phyloP scores from a whole-genome alignment of 2,797 vertebrate genomes.

The Amblyraja radiata region DNA sequence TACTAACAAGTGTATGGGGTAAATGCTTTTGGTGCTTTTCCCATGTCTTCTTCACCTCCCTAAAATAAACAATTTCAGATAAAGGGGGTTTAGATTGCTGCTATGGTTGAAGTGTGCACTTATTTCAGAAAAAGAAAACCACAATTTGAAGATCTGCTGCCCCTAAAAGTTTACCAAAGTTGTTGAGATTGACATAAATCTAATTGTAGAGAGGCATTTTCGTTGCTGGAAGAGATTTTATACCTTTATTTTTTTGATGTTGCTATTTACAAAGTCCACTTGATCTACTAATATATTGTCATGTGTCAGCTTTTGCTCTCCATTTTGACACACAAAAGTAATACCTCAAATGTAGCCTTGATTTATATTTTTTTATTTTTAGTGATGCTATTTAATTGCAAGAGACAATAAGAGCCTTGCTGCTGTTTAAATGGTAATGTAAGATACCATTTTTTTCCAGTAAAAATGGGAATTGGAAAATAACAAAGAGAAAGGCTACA shows the following conservation, averaged over 20 bases:
- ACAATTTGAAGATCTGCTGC: constrained; percentile 63
- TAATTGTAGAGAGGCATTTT: constrained; percentile 64
- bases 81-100: constrained; percentile 34
- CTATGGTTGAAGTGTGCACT: constrained; percentile 66
- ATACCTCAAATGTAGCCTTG: constrained; percentile 74
- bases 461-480: constrained; percentile 30
- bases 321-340: constrained; percentile 90
- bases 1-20: constrained; percentile 10
- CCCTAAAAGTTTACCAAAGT: constrained; percentile 85
- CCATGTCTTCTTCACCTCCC: constrained; percentile 22
- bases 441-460: constrained; percentile 41
- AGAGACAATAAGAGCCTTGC: constrained; percentile 59
- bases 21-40: constrained; percentile 28
- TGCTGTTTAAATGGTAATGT: constrained; percentile 67
- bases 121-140: constrained; percentile 65
- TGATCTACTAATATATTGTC: constrained; percentile 66
- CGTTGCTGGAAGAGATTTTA: constrained; percentile 68
- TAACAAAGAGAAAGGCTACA: constrained; percentile 39
- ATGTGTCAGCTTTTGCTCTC: constrained; percentile 88
- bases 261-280: constrained; percentile 57
- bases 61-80: constrained; percentile 9
- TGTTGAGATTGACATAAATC: constrained; percentile 64
- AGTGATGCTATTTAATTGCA: constrained; percentile 38
- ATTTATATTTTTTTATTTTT: constrained; percentile 39
- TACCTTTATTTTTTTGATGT: constrained; percentile 70